Percentiles rank a stretch among this genome's conserved stretches.
phyloP scores from a whole-genome alignment of 2,797 vertebrate species.

The Pteropus rufus region DNA sequence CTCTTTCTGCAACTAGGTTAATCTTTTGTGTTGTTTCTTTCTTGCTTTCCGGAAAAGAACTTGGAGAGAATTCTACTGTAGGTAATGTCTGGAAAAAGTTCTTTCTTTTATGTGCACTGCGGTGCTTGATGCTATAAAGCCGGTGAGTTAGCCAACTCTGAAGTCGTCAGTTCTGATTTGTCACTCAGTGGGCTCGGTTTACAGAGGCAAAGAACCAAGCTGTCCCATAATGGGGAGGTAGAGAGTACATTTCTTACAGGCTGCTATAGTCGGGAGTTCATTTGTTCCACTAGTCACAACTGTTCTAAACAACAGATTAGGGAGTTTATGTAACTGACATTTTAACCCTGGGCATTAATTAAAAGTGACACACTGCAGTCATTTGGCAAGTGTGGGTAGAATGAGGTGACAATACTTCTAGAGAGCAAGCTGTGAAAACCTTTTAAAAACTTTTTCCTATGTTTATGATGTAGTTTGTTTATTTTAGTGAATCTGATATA shows the following conservation, averaged over 20 bases:
- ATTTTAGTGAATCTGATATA: background rate
- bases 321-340: background rate
- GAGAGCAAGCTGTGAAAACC: background rate
- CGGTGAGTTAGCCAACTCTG: background rate
- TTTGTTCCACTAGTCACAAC: background rate
- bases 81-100: slow-evolving; percentile 46
- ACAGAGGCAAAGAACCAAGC: background rate
- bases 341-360: slow-evolving; percentile 26
- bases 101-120: background rate
- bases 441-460: background rate
- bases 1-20: slow-evolving; percentile 71
- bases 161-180: slow-evolving; percentile 32
- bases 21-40: slow-evolving; percentile 47
- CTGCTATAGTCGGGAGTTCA: background rate
- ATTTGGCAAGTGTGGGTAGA: background rate
- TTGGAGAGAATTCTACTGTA: slow-evolving; percentile 21
- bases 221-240: background rate
- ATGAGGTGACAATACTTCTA: background rate
- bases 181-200: background rate
- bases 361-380: background rate
- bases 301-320: slow-evolving; percentile 20
- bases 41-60: slow-evolving; percentile 25
- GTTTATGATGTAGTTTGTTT: background rate
- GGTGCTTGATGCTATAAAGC: background rate
- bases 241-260: background rate